phyloP scores from a whole-genome alignment of 2,113 vertebrate species.

The Zosterops lateralis region DNA sequence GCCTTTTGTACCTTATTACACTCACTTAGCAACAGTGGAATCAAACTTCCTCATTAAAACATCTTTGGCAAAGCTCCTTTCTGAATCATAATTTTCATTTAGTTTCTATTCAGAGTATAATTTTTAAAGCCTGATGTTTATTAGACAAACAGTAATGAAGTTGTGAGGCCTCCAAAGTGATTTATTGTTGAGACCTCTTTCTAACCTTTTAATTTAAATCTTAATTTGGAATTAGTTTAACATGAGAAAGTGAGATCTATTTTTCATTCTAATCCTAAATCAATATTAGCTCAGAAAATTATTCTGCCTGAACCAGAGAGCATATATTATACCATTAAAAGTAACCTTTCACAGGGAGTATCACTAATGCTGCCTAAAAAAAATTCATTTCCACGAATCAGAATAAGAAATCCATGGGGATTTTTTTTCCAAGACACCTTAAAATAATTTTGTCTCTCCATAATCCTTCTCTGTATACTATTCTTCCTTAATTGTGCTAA shows the following conservation, averaged over 20 bases:
- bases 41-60: not conserved
- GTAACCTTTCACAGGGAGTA: not conserved
- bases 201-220: slow-evolving; percentile 27
- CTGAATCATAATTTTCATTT: not conserved
- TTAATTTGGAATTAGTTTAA: slow-evolving; percentile 26
- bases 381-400: not conserved
- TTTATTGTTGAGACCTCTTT: not conserved
- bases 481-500: not conserved
- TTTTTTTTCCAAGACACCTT: not conserved
- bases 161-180: not conserved
- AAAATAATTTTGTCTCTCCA: not conserved
- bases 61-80: not conserved
- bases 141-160: not conserved
- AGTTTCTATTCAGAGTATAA: not conserved
- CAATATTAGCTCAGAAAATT: not conserved
- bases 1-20: not conserved
- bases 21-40: not conserved
- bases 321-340: not conserved
- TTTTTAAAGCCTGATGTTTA: not conserved
- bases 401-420: not conserved
- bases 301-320: not conserved
- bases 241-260: not conserved
- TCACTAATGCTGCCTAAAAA: not conserved
- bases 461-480: not conserved
- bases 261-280: slow-evolving; percentile 18